Base-by-base conservation (phyloP, 2,113 vertebrate genomes). In the Puma concolor region DNA sequence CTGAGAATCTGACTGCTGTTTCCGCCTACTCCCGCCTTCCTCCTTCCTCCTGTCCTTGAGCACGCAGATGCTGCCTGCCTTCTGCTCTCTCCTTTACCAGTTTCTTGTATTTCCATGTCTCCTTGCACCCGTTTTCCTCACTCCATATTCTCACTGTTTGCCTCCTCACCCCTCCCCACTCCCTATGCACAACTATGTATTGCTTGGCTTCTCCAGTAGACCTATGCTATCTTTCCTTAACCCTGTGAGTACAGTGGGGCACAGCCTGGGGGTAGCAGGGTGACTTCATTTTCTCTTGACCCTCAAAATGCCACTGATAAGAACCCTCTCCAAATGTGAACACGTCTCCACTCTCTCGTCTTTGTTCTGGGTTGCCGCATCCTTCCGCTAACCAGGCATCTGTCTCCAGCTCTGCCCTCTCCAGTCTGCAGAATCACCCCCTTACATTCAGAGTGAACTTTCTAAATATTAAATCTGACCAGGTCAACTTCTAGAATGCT, bases 21-120 rank as follows among this genome's bases (percentile, higher is more conserved):
- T 87, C 98, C 97, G 72, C 98, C 98, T 60, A 96, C 98, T 96
- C 97, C 95, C 72, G 94, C 97, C 98, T 96, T 97, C 97, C 91
- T 84, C 95, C 98, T 98, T 97, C 98, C 98, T 97, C 97, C 98
- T 97, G 97, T 97, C 98, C 98, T 97, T 97, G 97, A 88, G 93
- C 93, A 66, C 97, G 52, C 98, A 98, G 98, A 97, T 98, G 98
- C 98, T 69, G 95, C 97, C 96, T 94, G 97, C 98, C 98, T 98
- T 98, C 98, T 98, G 98, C 98, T 98, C 97, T 63, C 95, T 97
- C 91, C 96, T 91, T 71, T 36, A 44, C 97, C 96, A 95, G 86
- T 57, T 76, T 74, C 96, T 97, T 87, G 76, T 72, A 57, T 97
- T 96, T 92, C 96, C 95, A 96, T 77, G 97, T 92, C 96, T 98